Conservation (phyloP, 2,797 vertebrate genomes). For the Pseudomugil gertrudae region DNA sequence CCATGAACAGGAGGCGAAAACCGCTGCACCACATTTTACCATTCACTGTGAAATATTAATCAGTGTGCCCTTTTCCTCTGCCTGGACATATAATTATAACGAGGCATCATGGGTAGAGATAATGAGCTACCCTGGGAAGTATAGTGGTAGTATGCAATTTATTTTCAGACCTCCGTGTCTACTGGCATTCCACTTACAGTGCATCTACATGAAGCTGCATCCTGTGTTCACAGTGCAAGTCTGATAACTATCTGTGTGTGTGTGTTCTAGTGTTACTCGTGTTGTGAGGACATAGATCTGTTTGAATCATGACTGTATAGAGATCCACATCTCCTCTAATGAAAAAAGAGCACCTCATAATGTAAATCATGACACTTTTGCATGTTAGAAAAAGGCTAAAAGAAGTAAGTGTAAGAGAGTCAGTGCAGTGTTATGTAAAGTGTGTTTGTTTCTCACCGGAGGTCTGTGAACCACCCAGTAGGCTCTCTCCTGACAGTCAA, state of each 20-base stretch:
- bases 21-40: conserved; percentile 25
- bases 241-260: conserved; percentile 29
- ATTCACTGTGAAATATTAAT: conserved; percentile 72
- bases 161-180: conserved; percentile 44
- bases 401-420: background rate
- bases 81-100: conserved; percentile 67
- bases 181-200: conserved; percentile 12
- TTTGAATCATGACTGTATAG: background rate
- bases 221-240: conserved; percentile 24
- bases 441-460: conserved; percentile 84
- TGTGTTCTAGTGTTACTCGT: background rate
- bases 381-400: background rate
- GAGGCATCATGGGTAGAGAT: conserved; percentile 73
- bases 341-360: background rate
- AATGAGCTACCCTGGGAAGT: conserved; percentile 70
- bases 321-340: background rate
- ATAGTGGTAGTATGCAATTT: conserved; percentile 37
- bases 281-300: conserved; percentile 1
- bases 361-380: background rate
- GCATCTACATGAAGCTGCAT: conserved; percentile 22
- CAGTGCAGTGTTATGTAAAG: background rate
- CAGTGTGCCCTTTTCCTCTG: conserved; percentile 64
- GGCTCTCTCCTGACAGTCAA: conserved; percentile 96
- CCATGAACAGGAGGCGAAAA: conserved; percentile 11
- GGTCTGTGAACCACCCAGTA: conserved; percentile 96